Base-by-base conservation (phyloP, 53 echinoderm and acorn worm genomes). In the Zoroaster sp. region DNA sequence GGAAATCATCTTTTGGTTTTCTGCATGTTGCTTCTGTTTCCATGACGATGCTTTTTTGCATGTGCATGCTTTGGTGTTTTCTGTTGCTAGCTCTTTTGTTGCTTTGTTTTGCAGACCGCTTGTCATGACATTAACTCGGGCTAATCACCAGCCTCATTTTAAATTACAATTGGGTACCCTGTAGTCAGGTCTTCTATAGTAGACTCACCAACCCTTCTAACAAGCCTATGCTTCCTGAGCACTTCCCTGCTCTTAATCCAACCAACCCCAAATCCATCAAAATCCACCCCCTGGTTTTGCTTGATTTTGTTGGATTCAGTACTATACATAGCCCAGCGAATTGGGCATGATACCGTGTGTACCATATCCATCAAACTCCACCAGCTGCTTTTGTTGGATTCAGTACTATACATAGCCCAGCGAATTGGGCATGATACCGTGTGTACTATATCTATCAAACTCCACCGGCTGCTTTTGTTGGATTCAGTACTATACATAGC, bases 1-100 rank as follows among this genome's bases (percentile, higher is more conserved):
- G 42, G 82, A 66, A 30, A 66, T 82, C 66, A 68, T 20, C 66
- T 81, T 28, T 82, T 41, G 66, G 4, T 32, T 78, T 55, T 38
- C 59, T 37, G 78, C 78, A 78, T 78, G 78, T 55, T 78, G 59
- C 34, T 13, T 6, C 42, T 21, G 43, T 31, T 66, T 30, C 67
- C 28, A 66, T 41, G 34, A 65, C 11, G 52, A 46, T 15, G n/a
- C 77, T 40, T 36, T 41, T 21, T 42, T 40, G 32, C 41, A 66
- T 42, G 34, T 35, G 32, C 45, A 46, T 36, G 51, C 77, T 40
- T n/a, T 41, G 9, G 17, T 43, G 43, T 36, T 28, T 74, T 74
- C 17, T 15, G 40, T 74, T 79, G 59, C 63, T 55, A 8, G 17
- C 5, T 30, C 39, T 59, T 40, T 23, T 18, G 5, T 39, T 63